Conservation (phyloP, 1,140 invertebrate species). For the Nebria ingens region DNA sequence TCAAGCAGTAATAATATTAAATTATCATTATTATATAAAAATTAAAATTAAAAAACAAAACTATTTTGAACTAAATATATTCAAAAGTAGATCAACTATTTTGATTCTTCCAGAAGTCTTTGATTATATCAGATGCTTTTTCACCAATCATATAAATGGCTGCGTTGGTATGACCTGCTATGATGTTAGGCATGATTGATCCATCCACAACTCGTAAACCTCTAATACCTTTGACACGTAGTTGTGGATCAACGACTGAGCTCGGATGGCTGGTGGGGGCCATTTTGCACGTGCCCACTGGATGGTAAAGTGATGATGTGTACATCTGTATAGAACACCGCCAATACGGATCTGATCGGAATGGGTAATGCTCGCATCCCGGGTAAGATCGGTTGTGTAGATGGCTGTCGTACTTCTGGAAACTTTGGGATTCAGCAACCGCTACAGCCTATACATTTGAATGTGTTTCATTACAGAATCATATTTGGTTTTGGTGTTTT, state of each 20-base stretch:
- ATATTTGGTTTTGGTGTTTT: too few species aligned
- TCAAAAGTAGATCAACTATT: too few species aligned
- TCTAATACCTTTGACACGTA: conserved; percentile 30
- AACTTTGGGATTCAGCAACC: conserved; percentile 47
- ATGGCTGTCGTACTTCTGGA: conserved; percentile 47
- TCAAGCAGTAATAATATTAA: too few species aligned
- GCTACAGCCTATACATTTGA: conserved; percentile 40
- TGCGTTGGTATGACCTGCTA: conserved; percentile 42
- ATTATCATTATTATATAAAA: too few species aligned
- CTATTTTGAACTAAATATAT: neutral
- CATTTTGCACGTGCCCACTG: conserved; percentile 51
- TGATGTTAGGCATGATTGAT: conserved; percentile 23
- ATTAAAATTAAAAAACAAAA: conserved; percentile 2
- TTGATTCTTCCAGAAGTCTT: conserved; percentile 25
- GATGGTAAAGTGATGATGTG: conserved; percentile 63
- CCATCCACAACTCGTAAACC: conserved; percentile 33
- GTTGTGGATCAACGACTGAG: conserved; percentile 35
- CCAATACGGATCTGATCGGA: conserved; percentile 63
- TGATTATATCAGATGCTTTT: conserved; percentile 55
- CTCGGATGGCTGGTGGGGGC: conserved; percentile 28
- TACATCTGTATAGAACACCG: conserved; percentile 55
- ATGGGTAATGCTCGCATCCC: conserved; percentile 48
- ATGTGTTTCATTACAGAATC: too few species aligned
- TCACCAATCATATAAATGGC: conserved; percentile 55
- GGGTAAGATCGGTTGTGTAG: conserved; percentile 52